Percentiles rank a stretch among this genome's conserved stretches.
Conservation (phyloP, 2,113 vertebrate genomes). For the Elephas maximus region DNA sequence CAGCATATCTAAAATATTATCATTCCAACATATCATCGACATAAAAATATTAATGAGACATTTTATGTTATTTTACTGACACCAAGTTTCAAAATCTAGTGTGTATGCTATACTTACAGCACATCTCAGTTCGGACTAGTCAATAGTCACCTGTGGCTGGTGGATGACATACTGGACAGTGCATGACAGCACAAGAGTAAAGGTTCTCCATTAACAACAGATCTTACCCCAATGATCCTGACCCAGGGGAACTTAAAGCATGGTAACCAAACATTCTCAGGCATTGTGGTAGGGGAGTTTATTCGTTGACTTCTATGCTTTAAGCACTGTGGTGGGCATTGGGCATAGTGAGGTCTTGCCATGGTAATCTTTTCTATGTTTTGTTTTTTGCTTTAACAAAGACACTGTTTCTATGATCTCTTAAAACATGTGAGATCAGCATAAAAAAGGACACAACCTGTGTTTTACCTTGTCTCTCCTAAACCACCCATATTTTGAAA, state of each 20-base stretch:
- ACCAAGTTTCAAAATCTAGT: slow-evolving; percentile 23
- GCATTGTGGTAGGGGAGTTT: not conserved
- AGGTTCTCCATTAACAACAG: not conserved
- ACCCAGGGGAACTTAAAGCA: not conserved
- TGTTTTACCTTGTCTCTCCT: not conserved
- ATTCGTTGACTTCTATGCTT: not conserved
- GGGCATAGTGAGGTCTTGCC: not conserved
- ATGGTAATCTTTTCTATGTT: not conserved
- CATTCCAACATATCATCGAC: not conserved
- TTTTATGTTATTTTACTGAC: not conserved
- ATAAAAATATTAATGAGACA: slow-evolving; percentile 13
- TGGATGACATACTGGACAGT: not conserved
- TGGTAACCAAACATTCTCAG: not conserved
- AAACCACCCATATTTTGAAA: not conserved
- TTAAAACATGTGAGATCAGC: not conserved
- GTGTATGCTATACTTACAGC: not conserved
- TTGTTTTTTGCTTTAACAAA: slow-evolving; percentile 7
- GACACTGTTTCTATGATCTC: not conserved
- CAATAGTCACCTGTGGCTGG: not conserved
- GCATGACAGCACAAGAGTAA: not conserved
- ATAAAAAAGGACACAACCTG: not conserved
- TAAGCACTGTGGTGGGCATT: not conserved
- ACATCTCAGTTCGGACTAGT: not conserved
- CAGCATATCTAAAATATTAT: not conserved
- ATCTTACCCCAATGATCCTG: not conserved